phyloP scores from a whole-genome alignment of 2,888 invertebrate species.

The Drosophila robusta region DNA sequence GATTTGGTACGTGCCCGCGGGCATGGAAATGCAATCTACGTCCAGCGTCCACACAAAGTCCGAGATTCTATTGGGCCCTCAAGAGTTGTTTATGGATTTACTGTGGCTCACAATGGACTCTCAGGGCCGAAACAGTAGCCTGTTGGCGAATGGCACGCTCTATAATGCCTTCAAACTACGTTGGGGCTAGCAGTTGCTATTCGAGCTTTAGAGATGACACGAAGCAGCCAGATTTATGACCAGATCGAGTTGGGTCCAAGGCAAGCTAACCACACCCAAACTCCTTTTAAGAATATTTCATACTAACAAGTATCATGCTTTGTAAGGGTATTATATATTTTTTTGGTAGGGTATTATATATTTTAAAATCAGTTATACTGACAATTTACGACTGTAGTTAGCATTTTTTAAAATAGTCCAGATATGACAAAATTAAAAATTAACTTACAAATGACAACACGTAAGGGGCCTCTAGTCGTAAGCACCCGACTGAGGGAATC shows the following conservation, averaged over 20 bases:
- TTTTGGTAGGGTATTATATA: no score
- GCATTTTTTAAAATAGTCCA: no score
- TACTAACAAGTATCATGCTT: no score
- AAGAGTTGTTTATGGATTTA: slow-evolving; percentile 11
- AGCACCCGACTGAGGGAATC: no score
- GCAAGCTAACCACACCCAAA: neutral
- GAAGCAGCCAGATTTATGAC: slow-evolving; percentile 8
- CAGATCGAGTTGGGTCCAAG: no score
- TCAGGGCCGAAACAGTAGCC: slow-evolving; percentile 27
- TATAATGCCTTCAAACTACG: neutral
- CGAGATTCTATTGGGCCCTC: slow-evolving; percentile 33
- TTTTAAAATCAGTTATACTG: no score
- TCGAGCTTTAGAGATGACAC: slow-evolving; percentile 14
- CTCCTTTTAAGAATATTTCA: no score
- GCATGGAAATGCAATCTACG: slow-evolving; percentile 49
- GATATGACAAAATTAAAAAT: no score
- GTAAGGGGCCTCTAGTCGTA: no score
- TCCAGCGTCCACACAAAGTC: slow-evolving; percentile 5
- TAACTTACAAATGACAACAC: no score
- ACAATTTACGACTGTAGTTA: no score
- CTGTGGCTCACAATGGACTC: neutral
- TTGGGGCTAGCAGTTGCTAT: neutral
- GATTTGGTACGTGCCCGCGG: slow-evolving; percentile 53
- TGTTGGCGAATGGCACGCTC: neutral
- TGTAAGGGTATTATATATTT: no score